A percentile compares a stretch with the other conserved stretches of the same genome.
Conservation (phyloP, 2,888 invertebrate genomes). For the Cantharis lateralis region DNA sequence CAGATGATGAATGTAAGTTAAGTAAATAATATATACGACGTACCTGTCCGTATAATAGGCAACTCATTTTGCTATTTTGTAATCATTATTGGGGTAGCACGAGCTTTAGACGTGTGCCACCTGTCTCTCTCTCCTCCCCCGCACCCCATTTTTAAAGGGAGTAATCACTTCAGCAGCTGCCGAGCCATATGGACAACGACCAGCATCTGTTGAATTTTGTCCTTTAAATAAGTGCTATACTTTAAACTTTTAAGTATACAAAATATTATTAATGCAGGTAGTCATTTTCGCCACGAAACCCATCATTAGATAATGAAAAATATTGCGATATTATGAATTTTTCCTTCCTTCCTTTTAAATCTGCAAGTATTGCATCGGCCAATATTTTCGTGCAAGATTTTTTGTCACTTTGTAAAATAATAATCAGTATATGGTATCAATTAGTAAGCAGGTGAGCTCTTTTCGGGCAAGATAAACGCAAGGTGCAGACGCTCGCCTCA, state of each 20-base stretch:
- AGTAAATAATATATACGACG: not conserved
- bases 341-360: not conserved
- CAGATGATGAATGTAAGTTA: not conserved
- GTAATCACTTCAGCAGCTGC: conserved; percentile 36
- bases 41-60: not conserved
- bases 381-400: not conserved
- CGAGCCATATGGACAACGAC: conserved; percentile 36
- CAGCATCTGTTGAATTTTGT: conserved; percentile 32
- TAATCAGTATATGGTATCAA: conserved; percentile 26
- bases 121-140: conserved; percentile 31
- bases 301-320: conserved; percentile 3
- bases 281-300: conserved; percentile 8
- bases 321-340: not conserved
- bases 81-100: conserved; percentile 25
- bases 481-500: conserved; percentile 25
- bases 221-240: conserved; percentile 26
- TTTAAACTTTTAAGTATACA: conserved; percentile 11
- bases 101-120: conserved; percentile 34
- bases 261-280: conserved; percentile 21
- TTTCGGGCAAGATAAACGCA: conserved; percentile 25
- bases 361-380: not conserved
- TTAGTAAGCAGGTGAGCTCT: conserved; percentile 27
- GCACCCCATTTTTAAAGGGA: conserved; percentile 21
- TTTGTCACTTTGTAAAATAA: not conserved
- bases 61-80: conserved; percentile 8